Evolutionary conservation across 2,113 vertebrate species (phyloP).

Genomic region (Anarrhichthys ocellatus): DNA sequence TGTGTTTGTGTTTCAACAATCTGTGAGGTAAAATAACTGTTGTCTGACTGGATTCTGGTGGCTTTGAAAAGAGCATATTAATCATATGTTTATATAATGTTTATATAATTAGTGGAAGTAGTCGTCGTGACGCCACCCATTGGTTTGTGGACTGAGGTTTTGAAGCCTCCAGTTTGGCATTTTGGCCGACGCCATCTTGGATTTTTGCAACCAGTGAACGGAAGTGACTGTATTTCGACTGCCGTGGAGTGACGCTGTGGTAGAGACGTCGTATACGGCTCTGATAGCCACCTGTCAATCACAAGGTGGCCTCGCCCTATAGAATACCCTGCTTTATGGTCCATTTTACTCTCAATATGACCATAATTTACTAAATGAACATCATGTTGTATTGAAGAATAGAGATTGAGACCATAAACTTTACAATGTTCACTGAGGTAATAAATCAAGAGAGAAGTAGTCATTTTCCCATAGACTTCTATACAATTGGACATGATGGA

Average conservation of each 20-base stretch:
- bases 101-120: neutral
- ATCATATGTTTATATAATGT: neutral
- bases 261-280: neutral
- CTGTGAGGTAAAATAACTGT: too few relatives aligned
- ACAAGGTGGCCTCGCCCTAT: neutral
- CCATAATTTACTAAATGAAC: neutral
- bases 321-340: neutral
- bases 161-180: neutral
- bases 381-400: too few relatives aligned
- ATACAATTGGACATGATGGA: too few relatives aligned
- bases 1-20: too few relatives aligned
- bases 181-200: neutral
- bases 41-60: neutral
- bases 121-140: neutral
- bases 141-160: neutral
- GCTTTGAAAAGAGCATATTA: neutral
- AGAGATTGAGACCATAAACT: too few relatives aligned
- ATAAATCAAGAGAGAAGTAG: too few relatives aligned
- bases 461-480: too few relatives aligned
- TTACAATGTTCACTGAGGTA: too few relatives aligned
- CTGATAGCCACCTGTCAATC: neutral
- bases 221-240: neutral
- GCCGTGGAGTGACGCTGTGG: too few relatives aligned
- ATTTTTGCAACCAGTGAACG: neutral
- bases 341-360: neutral